phyloP scores from a whole-genome alignment of 92 coral and sea anemone species.

The Bergia puertoricense region DNA sequence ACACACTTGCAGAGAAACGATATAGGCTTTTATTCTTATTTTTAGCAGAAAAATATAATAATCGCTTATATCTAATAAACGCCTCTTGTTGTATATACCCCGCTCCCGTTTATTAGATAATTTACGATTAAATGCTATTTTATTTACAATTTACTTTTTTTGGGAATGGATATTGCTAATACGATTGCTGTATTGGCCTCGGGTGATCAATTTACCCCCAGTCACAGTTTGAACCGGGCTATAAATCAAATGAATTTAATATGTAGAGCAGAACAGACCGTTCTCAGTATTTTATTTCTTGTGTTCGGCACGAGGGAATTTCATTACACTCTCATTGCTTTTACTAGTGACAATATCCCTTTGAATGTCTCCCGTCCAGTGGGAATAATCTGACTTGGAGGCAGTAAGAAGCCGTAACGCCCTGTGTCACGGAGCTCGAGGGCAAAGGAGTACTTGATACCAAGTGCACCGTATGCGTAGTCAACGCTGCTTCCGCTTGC shows the following conservation, averaged over 20 bases:
- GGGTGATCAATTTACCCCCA: too few relatives aligned
- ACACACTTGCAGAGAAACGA: too few relatives aligned
- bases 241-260: neutral
- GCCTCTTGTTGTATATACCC: too few relatives aligned
- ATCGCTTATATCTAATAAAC: too few relatives aligned
- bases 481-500: constrained; percentile 82
- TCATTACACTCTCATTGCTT: constrained; percentile 65
- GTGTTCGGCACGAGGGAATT: neutral
- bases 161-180: too few relatives aligned
- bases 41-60: too few relatives aligned
- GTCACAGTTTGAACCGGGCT: too few relatives aligned
- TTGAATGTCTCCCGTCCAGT: constrained; percentile 72
- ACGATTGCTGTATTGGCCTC: too few relatives aligned
- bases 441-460: constrained; percentile 75
- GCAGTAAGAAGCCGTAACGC: constrained; percentile 73
- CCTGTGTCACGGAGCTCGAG: constrained; percentile 78
- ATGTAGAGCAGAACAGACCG: neutral
- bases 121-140: too few relatives aligned
- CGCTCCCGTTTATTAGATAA: too few relatives aligned
- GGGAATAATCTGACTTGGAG: constrained; percentile 69
- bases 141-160: too few relatives aligned
- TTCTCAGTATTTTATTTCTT: neutral
- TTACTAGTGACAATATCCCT: constrained; percentile 69
- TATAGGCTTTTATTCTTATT: too few relatives aligned
- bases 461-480: constrained; percentile 66